Evolutionary conservation across 2,888 invertebrate genomes (phyloP), one percentile per base, ranked within the genome.

Genomic region (Silvanus unidentatus): DNA sequence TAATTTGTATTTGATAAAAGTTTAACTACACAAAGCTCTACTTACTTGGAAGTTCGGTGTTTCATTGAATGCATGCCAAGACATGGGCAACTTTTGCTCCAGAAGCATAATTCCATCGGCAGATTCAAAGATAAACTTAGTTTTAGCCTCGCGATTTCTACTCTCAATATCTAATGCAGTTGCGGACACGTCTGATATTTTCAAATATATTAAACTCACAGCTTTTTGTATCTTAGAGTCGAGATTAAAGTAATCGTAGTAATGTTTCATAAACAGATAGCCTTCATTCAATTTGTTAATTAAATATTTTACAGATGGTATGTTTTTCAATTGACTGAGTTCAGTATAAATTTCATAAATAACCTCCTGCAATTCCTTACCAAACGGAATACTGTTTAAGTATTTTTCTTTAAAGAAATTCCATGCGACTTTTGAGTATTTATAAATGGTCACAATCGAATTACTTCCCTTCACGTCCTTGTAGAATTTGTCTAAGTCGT

Each of bases 11-110:
- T n/a, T n/a, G n/a, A n/a, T n/a, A n/a, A n/a, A n/a, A n/a, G n/a
- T n/a, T n/a, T n/a, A n/a, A n/a, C n/a, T n/a, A n/a, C n/a, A n/a
- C n/a, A n/a, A n/a, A n/a, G 10, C 8, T 27, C 32, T 35, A 52
- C 57, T 62, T 68, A 77, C 77, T 61, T 78, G 76, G 63, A 88
- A 89, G 64, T 84, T 85, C 0, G 91, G 91, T 0, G 88, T 88
- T 54, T 88, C 82, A 68, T 91, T 90, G 67, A 92, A 92, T 0
- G 90, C 86, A 68, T 91, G 89, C 91, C 91, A 91, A 0, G 91
- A 88, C 81, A 92, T 86, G 0, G 92, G 92, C 34, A 93, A 73
- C 61, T 92, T 92, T 62, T 92, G 91, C 60, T 91, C 90, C 38
- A 90, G 72, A 39, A 85, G 77, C 57, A 92, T 80, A 39, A 85